phyloP scores from a whole-genome alignment of 2,888 invertebrate species.

The Automeris io region DNA sequence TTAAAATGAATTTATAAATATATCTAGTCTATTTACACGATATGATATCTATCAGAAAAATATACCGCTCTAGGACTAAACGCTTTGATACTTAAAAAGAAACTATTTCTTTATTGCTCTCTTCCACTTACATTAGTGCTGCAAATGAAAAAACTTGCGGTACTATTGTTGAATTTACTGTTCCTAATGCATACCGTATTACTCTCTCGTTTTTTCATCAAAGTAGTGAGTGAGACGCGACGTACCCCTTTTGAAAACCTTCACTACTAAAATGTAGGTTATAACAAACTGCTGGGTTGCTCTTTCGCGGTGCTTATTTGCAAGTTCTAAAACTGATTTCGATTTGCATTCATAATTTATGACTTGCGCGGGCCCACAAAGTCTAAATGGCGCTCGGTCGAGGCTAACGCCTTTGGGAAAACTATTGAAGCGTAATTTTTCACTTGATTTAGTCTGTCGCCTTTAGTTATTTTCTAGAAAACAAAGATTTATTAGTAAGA shows the following conservation, averaged over 20 bases:
- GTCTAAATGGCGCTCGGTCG: background rate
- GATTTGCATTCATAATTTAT: slow-evolving; percentile 22
- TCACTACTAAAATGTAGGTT: slow-evolving; percentile 31
- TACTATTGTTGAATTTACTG: slow-evolving; percentile 35
- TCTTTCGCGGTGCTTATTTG: slow-evolving; percentile 13
- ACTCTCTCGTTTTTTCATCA: slow-evolving; percentile 21
- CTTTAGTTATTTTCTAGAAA: no score
- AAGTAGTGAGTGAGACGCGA: slow-evolving; percentile 11
- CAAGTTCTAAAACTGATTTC: slow-evolving; percentile 12
- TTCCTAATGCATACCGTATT: slow-evolving; percentile 35
- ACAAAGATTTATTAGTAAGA: no score
- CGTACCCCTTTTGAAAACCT: slow-evolving; percentile 23
- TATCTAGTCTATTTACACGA: no score
- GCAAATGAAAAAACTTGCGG: slow-evolving; percentile 28
- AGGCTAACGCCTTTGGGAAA: background rate
- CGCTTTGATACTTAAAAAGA: slow-evolving; percentile 1
- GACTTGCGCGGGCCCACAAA: background rate
- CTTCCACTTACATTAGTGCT: slow-evolving; percentile 15
- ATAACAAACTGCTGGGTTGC: slow-evolving; percentile 20
- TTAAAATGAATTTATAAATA: no score
- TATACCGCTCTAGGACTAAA: slow-evolving; percentile 1
- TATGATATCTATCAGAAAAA: no score
- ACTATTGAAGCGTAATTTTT: slow-evolving; percentile 2
- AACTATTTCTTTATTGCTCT: slow-evolving; percentile 5
- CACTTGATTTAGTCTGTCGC: background rate